These are phyloP conservation scores for Drosophila bocki DNA, from an alignment of 1,140 invertebrate species.

Conservation along the genomic window DNA sequence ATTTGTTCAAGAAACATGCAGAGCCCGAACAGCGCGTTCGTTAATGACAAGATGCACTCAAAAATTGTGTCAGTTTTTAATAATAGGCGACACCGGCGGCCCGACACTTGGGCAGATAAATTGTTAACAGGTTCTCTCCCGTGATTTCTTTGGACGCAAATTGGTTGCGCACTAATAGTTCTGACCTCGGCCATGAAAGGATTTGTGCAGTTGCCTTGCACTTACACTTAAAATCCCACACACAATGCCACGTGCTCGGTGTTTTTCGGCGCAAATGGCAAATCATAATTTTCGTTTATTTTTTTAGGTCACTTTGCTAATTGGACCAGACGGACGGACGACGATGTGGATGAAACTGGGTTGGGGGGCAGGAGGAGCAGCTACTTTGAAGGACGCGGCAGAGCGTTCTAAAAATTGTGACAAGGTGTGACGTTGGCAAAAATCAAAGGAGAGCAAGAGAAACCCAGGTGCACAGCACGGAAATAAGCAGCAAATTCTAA, in stretches of 20 bases:
- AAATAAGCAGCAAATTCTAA: constrained; percentile 39
- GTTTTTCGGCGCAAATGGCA: constrained; percentile 46
- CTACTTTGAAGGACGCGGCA: constrained; percentile 71
- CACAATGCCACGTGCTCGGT: constrained; percentile 65
- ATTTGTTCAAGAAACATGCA: constrained; percentile 12
- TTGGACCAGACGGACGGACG: constrained; percentile 73
- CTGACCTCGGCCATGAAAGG: constrained; percentile 81
- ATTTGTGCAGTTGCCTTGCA: constrained; percentile 66
- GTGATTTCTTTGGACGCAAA: constrained; percentile 58
- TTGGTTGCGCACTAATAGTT: constrained; percentile 80
- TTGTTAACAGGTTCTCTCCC: constrained; percentile 66
- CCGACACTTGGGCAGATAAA: constrained; percentile 61
- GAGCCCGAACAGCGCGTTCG: not conserved
- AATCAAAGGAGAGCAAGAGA: constrained; percentile 3
- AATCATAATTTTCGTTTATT: constrained; percentile 61
- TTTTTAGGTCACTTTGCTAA: constrained; percentile 58
- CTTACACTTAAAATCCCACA: constrained; percentile 28
- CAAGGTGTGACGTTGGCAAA: constrained; percentile 68
- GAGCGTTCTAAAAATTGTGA: constrained; percentile 61
- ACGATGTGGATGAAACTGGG: constrained; percentile 12
- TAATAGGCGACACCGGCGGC: constrained; percentile 58
- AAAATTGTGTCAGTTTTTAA: constrained; percentile 68
- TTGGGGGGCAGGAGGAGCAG: not conserved
- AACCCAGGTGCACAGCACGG: constrained; percentile 26
- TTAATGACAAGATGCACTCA: constrained; percentile 67